Evolutionary conservation across 2,888 invertebrate genomes (phyloP), one percentile per base, ranked within the genome.

Genomic region (Eudasyphora cyanicolor): DNA sequence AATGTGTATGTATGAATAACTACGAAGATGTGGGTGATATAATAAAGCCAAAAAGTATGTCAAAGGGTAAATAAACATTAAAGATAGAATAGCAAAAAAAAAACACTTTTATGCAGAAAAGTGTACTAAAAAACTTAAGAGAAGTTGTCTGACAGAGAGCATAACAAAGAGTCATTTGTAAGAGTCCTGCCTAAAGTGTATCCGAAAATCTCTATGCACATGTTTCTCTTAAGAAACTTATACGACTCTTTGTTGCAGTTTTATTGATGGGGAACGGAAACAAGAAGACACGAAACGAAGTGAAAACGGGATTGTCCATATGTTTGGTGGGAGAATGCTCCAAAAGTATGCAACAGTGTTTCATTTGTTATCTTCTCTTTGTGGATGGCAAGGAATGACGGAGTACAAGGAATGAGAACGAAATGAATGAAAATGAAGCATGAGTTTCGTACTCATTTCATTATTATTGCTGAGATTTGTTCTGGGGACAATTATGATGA

Each of bases 21-120:
- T 67, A 42, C 42, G 42, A 67, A 67, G 67, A 67, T 67, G 67
- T 67, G 67, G 67, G 67, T 67, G 42, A 67, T 14, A 67, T 67
- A 42, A 67, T 76, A 79, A 78, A 73, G 42, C 78, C 78, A 81
- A 84, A 84, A 83, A 77, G 81, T 84, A 73, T 84, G 84, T 84
- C 84, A 84, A 78, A 84, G 78, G 78, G 82, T 81, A 79, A 79
- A 82, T 81, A 84, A 78, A 81, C 57, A 84, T 45, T 19, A 24
- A 67, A 67, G 67, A 21, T 14, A 38, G 38, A 64, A 67, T 5
- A 14, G 57, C 57, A 57, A 14, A 27, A 57, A 45, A 45, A n/a
- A n/a, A n/a, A n/a, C n/a, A n/a, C n/a, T n/a, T n/a, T n/a, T n/a
- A n/a, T n/a, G 14, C 45, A n/a, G n/a, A n/a, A 45, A n/a, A 45